Percentiles rank a stretch among this genome's conserved stretches.
phyloP scores from a whole-genome alignment of 1,140 invertebrate species.

The Drosophila miranda region DNA sequence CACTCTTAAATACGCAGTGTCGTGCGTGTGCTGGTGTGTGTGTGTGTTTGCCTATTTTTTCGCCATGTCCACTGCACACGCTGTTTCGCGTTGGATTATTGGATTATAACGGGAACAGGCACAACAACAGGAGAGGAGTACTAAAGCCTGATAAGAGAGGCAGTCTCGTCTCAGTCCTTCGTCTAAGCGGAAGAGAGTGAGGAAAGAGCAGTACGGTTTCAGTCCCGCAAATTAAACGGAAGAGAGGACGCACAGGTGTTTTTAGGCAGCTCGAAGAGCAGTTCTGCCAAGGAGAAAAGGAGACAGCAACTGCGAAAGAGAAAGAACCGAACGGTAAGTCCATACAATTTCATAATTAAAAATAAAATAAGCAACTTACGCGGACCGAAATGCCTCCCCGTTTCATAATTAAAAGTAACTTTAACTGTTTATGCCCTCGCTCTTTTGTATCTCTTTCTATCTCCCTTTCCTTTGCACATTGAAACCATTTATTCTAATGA shows the following conservation, averaged over 20 bases:
- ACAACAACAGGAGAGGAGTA: slow-evolving; percentile 19
- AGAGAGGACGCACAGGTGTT: too few relatives aligned
- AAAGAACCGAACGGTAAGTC: too few relatives aligned
- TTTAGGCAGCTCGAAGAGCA: too few relatives aligned
- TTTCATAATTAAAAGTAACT: slow-evolving; percentile 31
- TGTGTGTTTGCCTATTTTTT: slow-evolving; percentile 68
- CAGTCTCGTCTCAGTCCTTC: slow-evolving; percentile 19
- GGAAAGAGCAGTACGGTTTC: too few relatives aligned
- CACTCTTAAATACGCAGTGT: slow-evolving; percentile 2
- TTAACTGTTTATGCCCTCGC: slow-evolving; percentile 21
- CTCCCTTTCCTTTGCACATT: slow-evolving; percentile 40
- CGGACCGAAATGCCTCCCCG: too few relatives aligned
- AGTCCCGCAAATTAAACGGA: too few relatives aligned
- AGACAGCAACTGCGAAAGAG: too few relatives aligned
- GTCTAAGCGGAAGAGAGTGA: too few relatives aligned
- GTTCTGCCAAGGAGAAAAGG: too few relatives aligned
- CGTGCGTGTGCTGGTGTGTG: slow-evolving; percentile 26
- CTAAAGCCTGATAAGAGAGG: slow-evolving; percentile 37
- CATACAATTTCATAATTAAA: too few relatives aligned
- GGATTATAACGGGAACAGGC: slow-evolving; percentile 69
- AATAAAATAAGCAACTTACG: too few relatives aligned
- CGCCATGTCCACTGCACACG: slow-evolving; percentile 70
- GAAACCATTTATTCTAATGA: slow-evolving; percentile 77
- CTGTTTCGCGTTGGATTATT: slow-evolving; percentile 78
- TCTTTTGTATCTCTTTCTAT: slow-evolving; percentile 3